Conservation (phyloP, 2,113 vertebrate species). For the Pteropus alecto region DNA sequence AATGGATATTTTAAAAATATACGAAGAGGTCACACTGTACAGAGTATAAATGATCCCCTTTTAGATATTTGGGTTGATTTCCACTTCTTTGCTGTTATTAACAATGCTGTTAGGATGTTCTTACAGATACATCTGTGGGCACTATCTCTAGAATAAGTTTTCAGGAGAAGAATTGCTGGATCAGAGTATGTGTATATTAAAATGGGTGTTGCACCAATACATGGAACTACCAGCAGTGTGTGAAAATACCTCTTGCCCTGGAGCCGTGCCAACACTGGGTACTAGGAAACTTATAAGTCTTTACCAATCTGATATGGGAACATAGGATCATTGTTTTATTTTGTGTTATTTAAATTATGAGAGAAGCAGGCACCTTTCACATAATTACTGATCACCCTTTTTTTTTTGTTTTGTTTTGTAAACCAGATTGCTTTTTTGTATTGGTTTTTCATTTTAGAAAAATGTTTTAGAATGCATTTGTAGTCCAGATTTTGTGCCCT, state of each 20-base stretch:
- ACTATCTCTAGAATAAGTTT: neutral
- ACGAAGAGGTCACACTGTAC: neutral
- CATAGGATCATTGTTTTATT: neutral
- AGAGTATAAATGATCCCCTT: neutral
- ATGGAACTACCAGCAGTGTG: neutral
- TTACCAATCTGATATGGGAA: neutral
- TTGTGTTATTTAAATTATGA: neutral
- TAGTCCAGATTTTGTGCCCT: neutral
- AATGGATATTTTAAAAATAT: neutral
- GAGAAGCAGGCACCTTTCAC: neutral
- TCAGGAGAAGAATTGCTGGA: neutral
- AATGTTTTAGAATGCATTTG: neutral
- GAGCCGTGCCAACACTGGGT: neutral
- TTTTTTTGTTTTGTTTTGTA: neutral
- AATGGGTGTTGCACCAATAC: neutral
- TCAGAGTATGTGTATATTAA: neutral
- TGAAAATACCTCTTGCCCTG: neutral
- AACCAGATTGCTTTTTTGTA: neutral
- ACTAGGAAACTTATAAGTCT: neutral
- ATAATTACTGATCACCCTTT: neutral
- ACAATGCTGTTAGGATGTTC: neutral
- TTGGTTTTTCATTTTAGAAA: conserved; percentile 11
- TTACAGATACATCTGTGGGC: neutral
- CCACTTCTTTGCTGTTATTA: neutral
- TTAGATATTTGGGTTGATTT: neutral